These are phyloP conservation scores for Drosophila ananassae DNA, from an alignment of 1,140 invertebrate genomes.

Conservation along the genomic window DNA sequence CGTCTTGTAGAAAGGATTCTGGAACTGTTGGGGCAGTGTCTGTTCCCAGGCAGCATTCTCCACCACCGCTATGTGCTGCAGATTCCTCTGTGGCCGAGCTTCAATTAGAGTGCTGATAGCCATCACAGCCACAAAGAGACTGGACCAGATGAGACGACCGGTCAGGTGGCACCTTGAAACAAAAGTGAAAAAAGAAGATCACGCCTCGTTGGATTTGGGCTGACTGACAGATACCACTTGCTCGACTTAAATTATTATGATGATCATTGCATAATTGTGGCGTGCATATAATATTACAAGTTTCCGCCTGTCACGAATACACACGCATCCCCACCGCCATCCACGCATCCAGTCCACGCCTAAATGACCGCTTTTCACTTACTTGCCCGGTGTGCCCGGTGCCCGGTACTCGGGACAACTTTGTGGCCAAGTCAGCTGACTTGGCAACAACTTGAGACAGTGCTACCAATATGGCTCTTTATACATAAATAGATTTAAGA, in stretches of 20 bases:
- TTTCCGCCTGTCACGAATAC: slow-evolving; percentile 79
- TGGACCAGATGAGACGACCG: slow-evolving; percentile 30
- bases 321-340: slow-evolving; percentile 33
- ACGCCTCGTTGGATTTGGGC: slow-evolving; percentile 35
- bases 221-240: slow-evolving; percentile 46
- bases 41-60: slow-evolving; percentile 83
- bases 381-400: slow-evolving; percentile 7
- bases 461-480: not conserved
- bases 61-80: slow-evolving; percentile 82
- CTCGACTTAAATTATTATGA: slow-evolving; percentile 42
- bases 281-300: slow-evolving; percentile 78
- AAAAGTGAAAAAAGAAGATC: slow-evolving; percentile 20
- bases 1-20: slow-evolving; percentile 84
- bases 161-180: slow-evolving; percentile 54
- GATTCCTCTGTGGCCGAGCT: slow-evolving; percentile 58
- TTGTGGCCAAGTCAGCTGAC: slow-evolving; percentile 72
- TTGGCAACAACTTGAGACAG: slow-evolving; percentile 25
- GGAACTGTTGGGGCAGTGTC: slow-evolving; percentile 76
- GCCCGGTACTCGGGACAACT: slow-evolving; percentile 44
- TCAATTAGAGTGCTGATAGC: slow-evolving; percentile 8
- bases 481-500: not conserved
- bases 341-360: slow-evolving; percentile 44
- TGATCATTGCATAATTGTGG: slow-evolving; percentile 76
- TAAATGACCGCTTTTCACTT: slow-evolving; percentile 76
- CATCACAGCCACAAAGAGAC: slow-evolving; percentile 18